Conservation (phyloP, 2,797 vertebrate species). For the Platyrinchus mystaceus region DNA sequence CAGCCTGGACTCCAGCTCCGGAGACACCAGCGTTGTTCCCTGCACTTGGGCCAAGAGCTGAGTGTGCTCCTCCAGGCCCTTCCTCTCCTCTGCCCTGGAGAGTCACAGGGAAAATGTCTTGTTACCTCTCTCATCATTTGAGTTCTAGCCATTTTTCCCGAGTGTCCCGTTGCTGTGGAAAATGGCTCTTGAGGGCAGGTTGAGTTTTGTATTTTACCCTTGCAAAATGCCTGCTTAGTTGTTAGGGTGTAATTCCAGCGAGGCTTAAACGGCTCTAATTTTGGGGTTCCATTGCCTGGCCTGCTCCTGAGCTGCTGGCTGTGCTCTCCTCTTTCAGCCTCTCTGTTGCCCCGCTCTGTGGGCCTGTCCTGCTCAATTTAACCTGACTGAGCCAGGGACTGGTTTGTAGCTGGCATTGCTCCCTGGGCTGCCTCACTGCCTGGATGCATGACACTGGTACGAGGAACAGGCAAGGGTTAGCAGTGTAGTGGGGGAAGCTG, state of each 20-base stretch:
- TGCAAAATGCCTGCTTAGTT: not conserved
- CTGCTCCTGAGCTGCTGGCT: not conserved
- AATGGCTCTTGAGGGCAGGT: not conserved
- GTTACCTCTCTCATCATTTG: not conserved
- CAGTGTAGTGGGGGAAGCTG: not conserved
- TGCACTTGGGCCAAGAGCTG: too few relatives aligned
- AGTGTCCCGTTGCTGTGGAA: not conserved
- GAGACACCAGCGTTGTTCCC: too few relatives aligned
- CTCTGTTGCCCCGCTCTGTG: not conserved
- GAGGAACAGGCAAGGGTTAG: not conserved
- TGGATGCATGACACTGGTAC: not conserved
- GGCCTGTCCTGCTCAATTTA: not conserved
- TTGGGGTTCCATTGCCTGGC: not conserved
- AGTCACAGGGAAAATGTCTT: not conserved
- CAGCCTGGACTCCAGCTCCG: too few relatives aligned
- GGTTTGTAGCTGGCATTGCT: not conserved
- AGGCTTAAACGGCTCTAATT: not conserved
- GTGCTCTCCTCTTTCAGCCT: not conserved
- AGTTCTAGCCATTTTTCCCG: not conserved
- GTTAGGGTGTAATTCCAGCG: not conserved
- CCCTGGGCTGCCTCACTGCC: not conserved
- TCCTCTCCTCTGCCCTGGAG: not conserved
- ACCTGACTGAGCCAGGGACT: not conserved
- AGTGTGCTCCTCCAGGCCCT: not conserved
- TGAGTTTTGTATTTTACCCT: not conserved